Evolutionary conservation across 2,113 vertebrate species (phyloP).

Genomic region (Bambusicola thoracicus): DNA sequence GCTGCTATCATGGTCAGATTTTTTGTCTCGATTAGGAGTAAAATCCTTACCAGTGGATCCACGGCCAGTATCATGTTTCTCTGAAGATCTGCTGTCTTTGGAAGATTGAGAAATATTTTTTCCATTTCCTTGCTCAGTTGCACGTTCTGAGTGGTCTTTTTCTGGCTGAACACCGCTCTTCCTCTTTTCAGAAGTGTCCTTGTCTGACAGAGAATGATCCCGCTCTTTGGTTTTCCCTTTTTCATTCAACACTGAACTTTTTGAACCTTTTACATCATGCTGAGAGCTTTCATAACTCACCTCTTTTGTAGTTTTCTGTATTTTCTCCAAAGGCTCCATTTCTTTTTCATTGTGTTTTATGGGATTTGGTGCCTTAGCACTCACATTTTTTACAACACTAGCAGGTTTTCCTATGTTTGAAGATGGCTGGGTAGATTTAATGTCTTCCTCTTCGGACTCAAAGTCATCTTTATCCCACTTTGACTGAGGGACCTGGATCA

Average conservation of each 20-base stretch:
- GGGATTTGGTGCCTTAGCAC: conserved; percentile 64
- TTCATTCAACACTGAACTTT: conserved; percentile 48
- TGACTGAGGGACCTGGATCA: conserved; percentile 87
- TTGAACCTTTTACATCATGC: conserved; percentile 77
- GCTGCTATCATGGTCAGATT: conserved; percentile 73
- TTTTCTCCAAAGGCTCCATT: conserved; percentile 74
- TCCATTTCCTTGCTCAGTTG: conserved; percentile 71
- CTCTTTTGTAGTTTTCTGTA: conserved; percentile 72
- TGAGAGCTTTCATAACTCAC: conserved; percentile 57
- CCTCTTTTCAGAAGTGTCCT: conserved; percentile 74
- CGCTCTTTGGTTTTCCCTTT: conserved; percentile 80
- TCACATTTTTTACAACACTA: conserved; percentile 74
- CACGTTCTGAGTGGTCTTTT: conserved; percentile 77
- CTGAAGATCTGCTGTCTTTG: conserved; percentile 78
- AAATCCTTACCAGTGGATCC: conserved; percentile 77
- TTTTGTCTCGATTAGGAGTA: conserved; percentile 78
- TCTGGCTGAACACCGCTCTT: conserved; percentile 73
- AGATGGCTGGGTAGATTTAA: conserved; percentile 69
- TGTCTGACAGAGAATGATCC: conserved; percentile 73
- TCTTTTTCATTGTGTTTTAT: conserved; percentile 77
- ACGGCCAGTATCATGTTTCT: conserved; percentile 77
- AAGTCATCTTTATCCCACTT: conserved; percentile 91
- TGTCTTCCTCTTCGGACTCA: conserved; percentile 88
- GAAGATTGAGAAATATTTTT: conserved; percentile 75
- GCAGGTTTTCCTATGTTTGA: conserved; percentile 68